Percentiles rank a stretch among this genome's conserved stretches.
Conservation (phyloP, 1,140 invertebrate species). For the Drosophila subobscura region DNA sequence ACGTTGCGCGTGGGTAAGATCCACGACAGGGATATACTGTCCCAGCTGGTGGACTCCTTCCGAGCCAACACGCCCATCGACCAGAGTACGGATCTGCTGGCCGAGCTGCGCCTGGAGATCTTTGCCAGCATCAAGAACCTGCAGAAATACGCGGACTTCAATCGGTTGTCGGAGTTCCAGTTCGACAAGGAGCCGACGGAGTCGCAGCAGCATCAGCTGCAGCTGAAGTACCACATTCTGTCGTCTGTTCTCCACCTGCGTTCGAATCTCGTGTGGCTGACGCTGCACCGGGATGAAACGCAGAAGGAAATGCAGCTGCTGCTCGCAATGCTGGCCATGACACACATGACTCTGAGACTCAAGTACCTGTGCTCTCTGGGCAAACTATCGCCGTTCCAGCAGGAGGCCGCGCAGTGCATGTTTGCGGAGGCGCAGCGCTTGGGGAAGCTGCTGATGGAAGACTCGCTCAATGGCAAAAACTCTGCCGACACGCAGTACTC, state of each 20-base stretch:
- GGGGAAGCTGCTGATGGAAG: constrained; percentile 9
- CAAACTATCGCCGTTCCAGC: constrained; percentile 38
- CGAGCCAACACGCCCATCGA: constrained; percentile 35
- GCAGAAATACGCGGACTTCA: constrained; percentile 35
- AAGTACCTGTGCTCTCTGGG: constrained; percentile 37
- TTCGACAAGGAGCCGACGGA: constrained; percentile 41
- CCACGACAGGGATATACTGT: constrained; percentile 20
- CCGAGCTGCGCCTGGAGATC: constrained; percentile 51
- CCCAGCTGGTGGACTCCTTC: constrained; percentile 13
- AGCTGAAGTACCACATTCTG: constrained; percentile 60
- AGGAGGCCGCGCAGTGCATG: constrained; percentile 15
- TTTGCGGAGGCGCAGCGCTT: constrained; percentile 21
- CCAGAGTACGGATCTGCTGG: constrained; percentile 42
- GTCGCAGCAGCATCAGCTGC: constrained; percentile 31
- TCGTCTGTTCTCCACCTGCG: constrained; percentile 15
- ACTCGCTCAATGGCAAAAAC: constrained; percentile 8
- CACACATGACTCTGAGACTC: constrained; percentile 62
- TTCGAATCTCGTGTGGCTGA: constrained; percentile 5
- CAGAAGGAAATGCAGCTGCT: constrained; percentile 42
- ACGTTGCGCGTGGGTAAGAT: constrained; percentile 46
- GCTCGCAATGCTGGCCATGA: constrained; percentile 41
- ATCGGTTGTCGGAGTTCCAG: constrained; percentile 23
- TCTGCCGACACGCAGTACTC: not conserved
- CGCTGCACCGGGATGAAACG: constrained; percentile 1
- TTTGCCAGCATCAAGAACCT: constrained; percentile 24